Evolutionary conservation across 2,113 vertebrate species (phyloP).

Genomic region (human (Homo sapiens)): DNA sequence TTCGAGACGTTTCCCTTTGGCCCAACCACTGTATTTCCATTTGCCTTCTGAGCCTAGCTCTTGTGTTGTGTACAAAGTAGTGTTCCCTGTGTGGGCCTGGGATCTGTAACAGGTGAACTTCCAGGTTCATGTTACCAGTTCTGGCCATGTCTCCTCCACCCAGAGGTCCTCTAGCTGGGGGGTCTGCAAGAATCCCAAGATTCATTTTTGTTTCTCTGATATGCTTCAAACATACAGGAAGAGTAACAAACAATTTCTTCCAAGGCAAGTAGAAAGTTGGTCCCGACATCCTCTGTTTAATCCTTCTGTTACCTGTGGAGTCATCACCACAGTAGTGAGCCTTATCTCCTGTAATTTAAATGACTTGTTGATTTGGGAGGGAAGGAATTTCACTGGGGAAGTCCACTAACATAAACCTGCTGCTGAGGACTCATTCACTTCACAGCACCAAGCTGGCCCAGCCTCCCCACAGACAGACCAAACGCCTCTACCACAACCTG

Average conservation of each 20-base stretch:
- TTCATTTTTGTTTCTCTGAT: neutral
- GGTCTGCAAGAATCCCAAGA: neutral
- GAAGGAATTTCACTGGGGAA: neutral
- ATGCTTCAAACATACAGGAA: neutral
- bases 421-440: neutral
- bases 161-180: neutral
- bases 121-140: neutral
- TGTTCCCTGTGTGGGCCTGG: neutral
- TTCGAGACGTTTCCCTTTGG: neutral
- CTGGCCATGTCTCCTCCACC: neutral
- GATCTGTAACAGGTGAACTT: neutral
- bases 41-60: neutral
- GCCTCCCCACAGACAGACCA: neutral
- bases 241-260: neutral
- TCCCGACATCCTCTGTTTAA: neutral
- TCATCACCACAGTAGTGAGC: neutral
- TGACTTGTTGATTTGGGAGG: neutral
- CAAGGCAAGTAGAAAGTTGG: neutral
- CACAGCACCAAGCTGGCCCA: neutral
- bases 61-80: neutral
- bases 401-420: neutral
- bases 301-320: neutral
- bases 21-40: neutral
- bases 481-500: too few relatives aligned
- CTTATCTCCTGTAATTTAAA: neutral